A percentile compares a stretch with the other conserved stretches of the same genome.
phyloP scores from a whole-genome alignment of 2,113 vertebrate species.

The Reinhardtius hippoglossoides region DNA sequence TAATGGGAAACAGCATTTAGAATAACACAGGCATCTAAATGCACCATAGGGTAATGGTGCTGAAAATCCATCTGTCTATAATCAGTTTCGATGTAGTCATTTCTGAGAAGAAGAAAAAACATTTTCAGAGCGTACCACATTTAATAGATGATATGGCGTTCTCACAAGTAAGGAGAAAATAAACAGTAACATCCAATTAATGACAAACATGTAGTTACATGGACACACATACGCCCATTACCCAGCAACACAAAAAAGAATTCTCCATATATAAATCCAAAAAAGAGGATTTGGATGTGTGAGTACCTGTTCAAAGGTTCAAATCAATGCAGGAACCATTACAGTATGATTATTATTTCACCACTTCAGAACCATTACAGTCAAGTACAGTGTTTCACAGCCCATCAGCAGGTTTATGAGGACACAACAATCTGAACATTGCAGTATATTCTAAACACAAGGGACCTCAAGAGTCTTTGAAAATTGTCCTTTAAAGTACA shows the following conservation, averaged over 20 bases:
- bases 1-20: not conserved
- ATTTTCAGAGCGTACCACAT: conserved; percentile 39
- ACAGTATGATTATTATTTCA: not conserved
- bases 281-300: not conserved
- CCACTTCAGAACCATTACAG: not conserved
- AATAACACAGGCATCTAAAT: not conserved
- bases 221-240: not conserved
- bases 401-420: conserved; percentile 3
- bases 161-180: conserved; percentile 35
- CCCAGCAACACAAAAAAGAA: not conserved
- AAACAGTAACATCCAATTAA: conserved; percentile 20
- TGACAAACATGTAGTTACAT: conserved; percentile 15
- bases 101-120: conserved; percentile 2
- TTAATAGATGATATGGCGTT: conserved; percentile 46
- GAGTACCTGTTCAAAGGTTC: not conserved
- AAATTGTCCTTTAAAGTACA: not conserved
- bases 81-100: not conserved
- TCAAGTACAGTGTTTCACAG: conserved; percentile 4
- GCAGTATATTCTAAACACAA: not conserved
- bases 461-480: not conserved
- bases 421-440: conserved; percentile 11
- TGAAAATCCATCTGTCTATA: conserved; percentile 17
- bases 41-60: conserved; percentile 21
- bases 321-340: not conserved
- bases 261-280: not conserved